A percentile compares a stretch with the other conserved stretches of the same genome.
These are phyloP conservation scores for Noctua fimbriata DNA, from an alignment of 2,888 invertebrate genomes.

Conservation along the genomic window DNA sequence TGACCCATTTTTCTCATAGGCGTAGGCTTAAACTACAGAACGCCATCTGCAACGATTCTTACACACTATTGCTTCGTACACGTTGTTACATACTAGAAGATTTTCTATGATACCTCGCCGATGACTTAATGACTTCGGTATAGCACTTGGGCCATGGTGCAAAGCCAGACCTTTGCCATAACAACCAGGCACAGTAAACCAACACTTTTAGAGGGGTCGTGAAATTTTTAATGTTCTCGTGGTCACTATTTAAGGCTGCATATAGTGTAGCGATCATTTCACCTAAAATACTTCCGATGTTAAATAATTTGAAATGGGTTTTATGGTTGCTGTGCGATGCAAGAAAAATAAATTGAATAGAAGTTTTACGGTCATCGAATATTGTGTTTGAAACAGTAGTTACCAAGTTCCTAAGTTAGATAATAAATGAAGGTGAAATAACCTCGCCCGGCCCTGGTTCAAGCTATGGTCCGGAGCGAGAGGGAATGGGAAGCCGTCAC, in stretches of 20 bases:
- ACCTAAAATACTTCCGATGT: slow-evolving; percentile 47
- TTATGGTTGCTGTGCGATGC: slow-evolving; percentile 9
- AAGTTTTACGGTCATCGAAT: not conserved
- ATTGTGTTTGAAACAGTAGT: not conserved
- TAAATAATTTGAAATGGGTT: slow-evolving; percentile 28
- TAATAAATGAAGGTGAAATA: too few species aligned
- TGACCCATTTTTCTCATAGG: not conserved
- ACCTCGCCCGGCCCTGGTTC: too few species aligned
- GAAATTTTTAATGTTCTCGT: slow-evolving; percentile 85
- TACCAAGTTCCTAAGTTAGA: not conserved
- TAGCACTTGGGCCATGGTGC: slow-evolving; percentile 64
- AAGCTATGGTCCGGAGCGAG: too few species aligned
- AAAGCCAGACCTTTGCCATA: slow-evolving; percentile 79
- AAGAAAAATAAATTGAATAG: not conserved
- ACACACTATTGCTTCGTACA: not conserved
- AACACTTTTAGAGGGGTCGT: slow-evolving; percentile 86
- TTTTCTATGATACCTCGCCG: slow-evolving; percentile 7
- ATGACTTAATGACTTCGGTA: slow-evolving; percentile 31
- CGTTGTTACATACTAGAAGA: not conserved
- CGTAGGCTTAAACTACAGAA: not conserved
- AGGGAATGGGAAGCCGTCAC: too few species aligned
- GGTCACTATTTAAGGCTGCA: slow-evolving; percentile 83
- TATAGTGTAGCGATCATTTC: slow-evolving; percentile 54
- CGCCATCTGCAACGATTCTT: not conserved
- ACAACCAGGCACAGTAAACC: slow-evolving; percentile 85